Conservation (phyloP, 2,113 vertebrate species). For the Dasypus novemcinctus region DNA sequence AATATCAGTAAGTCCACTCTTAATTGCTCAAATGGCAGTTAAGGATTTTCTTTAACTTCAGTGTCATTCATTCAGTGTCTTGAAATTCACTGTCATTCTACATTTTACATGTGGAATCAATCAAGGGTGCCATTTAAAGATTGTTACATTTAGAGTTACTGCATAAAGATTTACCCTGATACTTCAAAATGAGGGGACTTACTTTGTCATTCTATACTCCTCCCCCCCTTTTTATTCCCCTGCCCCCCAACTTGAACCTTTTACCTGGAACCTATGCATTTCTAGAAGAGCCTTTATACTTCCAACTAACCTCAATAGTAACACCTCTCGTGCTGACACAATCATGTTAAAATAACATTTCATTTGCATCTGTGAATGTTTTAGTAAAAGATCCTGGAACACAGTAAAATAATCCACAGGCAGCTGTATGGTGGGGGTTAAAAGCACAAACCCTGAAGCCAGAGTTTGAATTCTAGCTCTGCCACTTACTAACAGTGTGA, state of each 20-base stretch:
- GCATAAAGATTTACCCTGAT: background rate
- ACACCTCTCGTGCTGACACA: background rate
- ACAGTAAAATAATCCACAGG: background rate
- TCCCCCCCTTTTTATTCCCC: background rate
- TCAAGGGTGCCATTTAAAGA: background rate
- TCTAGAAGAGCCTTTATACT: conserved; percentile 5
- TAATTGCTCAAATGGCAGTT: conserved; percentile 14
- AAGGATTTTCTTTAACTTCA: conserved; percentile 5
- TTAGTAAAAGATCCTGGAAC: background rate
- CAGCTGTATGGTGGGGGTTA: background rate
- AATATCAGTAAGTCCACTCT: no score
- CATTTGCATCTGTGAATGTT: background rate
- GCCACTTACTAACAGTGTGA: background rate
- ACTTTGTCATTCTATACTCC: background rate
- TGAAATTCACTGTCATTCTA: background rate
- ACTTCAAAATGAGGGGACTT: background rate
- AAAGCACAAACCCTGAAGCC: background rate
- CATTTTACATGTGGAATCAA: background rate
- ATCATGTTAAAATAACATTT: background rate
- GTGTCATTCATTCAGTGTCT: background rate
- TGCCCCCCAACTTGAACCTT: background rate
- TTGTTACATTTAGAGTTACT: background rate
- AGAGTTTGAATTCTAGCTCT: background rate
- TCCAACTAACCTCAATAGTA: background rate
- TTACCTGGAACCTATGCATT: background rate